Percentiles rank a stretch among this genome's conserved stretches.
These are phyloP conservation scores for Otolemur garnettii DNA, from an alignment of 2,113 vertebrate species.

Conservation along the genomic window DNA sequence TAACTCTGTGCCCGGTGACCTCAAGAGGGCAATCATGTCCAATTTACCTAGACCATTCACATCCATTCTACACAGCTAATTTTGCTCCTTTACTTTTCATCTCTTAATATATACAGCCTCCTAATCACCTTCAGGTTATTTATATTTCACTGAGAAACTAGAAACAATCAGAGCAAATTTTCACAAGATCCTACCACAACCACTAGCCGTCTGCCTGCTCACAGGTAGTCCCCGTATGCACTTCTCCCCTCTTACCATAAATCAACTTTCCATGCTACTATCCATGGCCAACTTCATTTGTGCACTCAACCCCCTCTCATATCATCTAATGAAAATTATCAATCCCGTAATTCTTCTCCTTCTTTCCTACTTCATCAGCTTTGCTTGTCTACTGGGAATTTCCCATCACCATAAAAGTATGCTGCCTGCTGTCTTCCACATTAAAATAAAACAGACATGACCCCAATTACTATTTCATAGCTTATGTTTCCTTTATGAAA, in stretches of 20 bases:
- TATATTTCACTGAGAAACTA: not conserved
- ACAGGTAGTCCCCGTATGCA: not conserved
- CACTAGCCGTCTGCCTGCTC: not conserved
- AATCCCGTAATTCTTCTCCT: not conserved
- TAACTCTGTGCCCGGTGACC: not conserved
- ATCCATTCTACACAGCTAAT: not conserved
- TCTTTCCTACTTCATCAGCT: not conserved
- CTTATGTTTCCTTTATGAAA: not conserved
- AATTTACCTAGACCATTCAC: not conserved
- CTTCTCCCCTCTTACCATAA: not conserved
- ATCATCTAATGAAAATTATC: not conserved
- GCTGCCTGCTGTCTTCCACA: not conserved
- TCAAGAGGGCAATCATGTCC: no score
- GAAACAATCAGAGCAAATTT: not conserved
- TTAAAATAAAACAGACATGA: not conserved
- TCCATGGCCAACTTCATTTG: not conserved
- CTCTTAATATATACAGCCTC: not conserved
- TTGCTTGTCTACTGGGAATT: not conserved
- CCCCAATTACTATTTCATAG: not conserved
- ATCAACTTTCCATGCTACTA: not conserved
- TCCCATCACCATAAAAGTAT: not conserved
- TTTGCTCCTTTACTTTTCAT: not conserved
- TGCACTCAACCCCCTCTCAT: no score
- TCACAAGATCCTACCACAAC: not conserved
- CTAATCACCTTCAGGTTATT: not conserved